Conservation (phyloP, 2,797 vertebrate genomes). For the Nyctibius grandis region DNA sequence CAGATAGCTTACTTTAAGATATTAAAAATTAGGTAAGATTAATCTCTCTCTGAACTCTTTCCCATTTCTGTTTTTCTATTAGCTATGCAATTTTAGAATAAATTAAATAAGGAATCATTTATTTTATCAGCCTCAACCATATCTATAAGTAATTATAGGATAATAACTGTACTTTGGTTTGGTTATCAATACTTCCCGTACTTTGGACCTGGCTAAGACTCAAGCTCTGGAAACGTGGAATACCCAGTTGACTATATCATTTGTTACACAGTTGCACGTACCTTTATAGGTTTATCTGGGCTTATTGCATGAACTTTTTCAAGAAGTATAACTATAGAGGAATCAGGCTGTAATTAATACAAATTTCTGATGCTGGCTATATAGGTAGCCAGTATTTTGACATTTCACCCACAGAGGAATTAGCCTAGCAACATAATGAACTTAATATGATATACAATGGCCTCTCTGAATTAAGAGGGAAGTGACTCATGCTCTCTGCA, state of each 20-base stretch:
- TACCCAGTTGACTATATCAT: neutral
- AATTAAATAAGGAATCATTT: neutral
- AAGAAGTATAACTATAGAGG: neutral
- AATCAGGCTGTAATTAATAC: neutral
- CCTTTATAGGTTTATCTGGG: neutral
- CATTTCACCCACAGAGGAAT: constrained; percentile 13
- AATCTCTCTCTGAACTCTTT: neutral
- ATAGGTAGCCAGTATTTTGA: neutral
- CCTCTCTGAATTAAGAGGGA: neutral
- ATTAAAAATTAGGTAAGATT: neutral
- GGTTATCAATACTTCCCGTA: neutral
- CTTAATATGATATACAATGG: neutral
- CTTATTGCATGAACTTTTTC: neutral
- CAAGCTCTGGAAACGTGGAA: neutral
- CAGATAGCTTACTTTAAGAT: neutral
- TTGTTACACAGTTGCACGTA: neutral
- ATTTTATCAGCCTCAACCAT: neutral
- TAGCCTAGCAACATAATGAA: constrained; percentile 28
- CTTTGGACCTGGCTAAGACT: neutral
- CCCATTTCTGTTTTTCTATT: neutral
- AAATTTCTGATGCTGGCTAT: neutral
- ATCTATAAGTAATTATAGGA: neutral
- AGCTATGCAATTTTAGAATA: neutral
- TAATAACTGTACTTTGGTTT: neutral
- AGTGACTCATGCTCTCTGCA: constrained; percentile 44